A percentile compares a stretch with the other conserved stretches of the same genome.
Evolutionary conservation across 2,113 vertebrate genomes (phyloP).

Genomic region (Larimichthys crocea): DNA sequence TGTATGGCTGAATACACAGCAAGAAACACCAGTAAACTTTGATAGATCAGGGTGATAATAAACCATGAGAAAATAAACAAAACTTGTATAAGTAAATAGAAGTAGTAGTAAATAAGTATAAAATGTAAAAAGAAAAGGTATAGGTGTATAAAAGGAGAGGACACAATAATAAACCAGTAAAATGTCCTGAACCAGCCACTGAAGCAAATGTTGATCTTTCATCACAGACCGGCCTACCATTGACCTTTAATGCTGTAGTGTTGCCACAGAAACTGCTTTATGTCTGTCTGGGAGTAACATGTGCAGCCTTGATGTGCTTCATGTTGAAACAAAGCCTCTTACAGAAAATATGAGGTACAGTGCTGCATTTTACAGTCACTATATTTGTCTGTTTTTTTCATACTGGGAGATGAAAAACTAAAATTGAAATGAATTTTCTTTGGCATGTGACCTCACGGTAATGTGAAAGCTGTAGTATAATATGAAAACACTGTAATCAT

Average conservation of each 20-base stretch:
- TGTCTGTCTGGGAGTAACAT: neutral
- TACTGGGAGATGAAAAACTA: too few relatives aligned
- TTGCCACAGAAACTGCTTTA: slow-evolving; percentile 6
- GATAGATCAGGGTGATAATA: neutral
- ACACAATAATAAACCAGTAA: neutral
- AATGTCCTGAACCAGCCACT: neutral
- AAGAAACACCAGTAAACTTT: neutral
- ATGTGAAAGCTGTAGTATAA: too few relatives aligned
- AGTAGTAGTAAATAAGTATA: neutral
- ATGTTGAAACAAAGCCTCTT: neutral
- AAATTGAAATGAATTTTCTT: too few relatives aligned
- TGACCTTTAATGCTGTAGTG: neutral
- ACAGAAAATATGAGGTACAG: neutral
- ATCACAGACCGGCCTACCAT: neutral
- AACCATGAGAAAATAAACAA: neutral
- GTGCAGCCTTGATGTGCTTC: neutral
- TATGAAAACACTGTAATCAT: too few relatives aligned
- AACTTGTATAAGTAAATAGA: neutral
- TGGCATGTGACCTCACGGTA: too few relatives aligned
- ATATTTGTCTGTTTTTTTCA: too few relatives aligned
- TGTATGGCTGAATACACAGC: neutral
- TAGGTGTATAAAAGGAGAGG: too few relatives aligned
- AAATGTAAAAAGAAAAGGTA: neutral
- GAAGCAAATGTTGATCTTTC: neutral
- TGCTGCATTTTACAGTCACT: neutral